Base-by-base conservation (phyloP, 2,888 invertebrate genomes). In the Synanthedon tipuliformis region DNA sequence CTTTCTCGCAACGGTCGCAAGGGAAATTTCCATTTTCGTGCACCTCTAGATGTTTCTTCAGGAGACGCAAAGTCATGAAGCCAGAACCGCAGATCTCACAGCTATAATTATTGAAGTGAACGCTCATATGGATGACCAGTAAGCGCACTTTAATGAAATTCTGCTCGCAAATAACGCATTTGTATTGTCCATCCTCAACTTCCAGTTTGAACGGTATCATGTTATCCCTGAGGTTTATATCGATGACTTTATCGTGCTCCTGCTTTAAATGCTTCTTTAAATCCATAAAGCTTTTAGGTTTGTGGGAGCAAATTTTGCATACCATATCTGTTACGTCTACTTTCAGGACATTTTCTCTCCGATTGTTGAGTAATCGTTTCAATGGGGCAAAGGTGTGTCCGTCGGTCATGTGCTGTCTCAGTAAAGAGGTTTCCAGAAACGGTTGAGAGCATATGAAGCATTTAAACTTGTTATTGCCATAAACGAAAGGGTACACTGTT, bases 41-140 rank as follows among this genome's bases (percentile, higher is more conserved):
- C 0, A 85, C 83, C 54, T 86, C 85, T 40, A 86, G 66, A 66
- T 87, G 87, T 51, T 83, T 87, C 56, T 85, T 86, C 16, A 87
- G 52, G 1, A 86, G 69, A 0, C 86, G 66, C 50, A 86, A 57
- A 0, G 87, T 87, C 83, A 85, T 83, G 60, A 86, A 87, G 0
- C 78, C 84, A 0, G 86, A 80, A 0, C 87, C 87, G 49, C 87
- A 87, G 5, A 86, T 70, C 53, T 87, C 87, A 23, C 87, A 87
- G 56, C 86, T 86, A 53, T 86, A 87, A 57, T 86, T 86, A 52
- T 78, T 86, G 50, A 87, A 87, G 54, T 87, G 87, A 0, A 80
- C 82, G 55, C 84, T 86, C 87, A 87, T 87, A 51, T 87, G 87
- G 2, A 86, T 85, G 0, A 86, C 86, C 16, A 87, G 62, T 48